phyloP scores from a whole-genome alignment of 1,140 invertebrate genomes.

The Agraylea sexmaculata region DNA sequence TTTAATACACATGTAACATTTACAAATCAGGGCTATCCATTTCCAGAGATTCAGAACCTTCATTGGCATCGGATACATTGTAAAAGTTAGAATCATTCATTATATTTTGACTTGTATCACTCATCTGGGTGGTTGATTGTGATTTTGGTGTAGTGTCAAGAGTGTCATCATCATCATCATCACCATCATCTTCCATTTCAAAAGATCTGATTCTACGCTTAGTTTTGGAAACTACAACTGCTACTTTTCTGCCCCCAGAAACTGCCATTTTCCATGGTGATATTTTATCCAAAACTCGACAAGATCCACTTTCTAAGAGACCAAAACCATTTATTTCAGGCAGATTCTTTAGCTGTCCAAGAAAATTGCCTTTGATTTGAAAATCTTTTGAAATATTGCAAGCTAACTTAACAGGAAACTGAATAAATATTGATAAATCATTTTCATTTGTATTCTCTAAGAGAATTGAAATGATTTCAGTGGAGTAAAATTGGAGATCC shows the following conservation, averaged over 20 bases:
- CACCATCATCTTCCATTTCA: constrained; percentile 86
- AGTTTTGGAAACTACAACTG: constrained; percentile 71
- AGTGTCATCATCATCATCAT: constrained; percentile 68
- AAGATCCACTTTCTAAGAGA: constrained; percentile 35
- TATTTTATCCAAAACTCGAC: constrained; percentile 60
- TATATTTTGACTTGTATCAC: constrained; percentile 17
- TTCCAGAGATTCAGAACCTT: constrained; percentile 12
- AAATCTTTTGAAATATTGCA: constrained; percentile 35
- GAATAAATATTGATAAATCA: constrained; percentile 48
- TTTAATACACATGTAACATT: constrained; percentile 20
- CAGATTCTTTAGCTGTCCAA: constrained; percentile 40
- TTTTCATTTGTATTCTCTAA: constrained; percentile 44
- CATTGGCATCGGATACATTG: constrained; percentile 9
- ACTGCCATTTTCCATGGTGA: constrained; percentile 64
- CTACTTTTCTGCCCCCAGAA: constrained; percentile 77
- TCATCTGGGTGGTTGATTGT: constrained; percentile 18
- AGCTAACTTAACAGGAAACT: constrained; percentile 46
- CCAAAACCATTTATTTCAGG: constrained; percentile 37
- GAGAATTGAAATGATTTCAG: constrained; percentile 63
- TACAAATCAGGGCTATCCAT: constrained; percentile 16
- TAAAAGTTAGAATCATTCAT: constrained; percentile 14
- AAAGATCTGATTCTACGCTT: constrained; percentile 70
- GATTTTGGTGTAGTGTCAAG: constrained; percentile 34
- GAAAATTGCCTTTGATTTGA: constrained; percentile 31
- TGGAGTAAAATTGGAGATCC: constrained; percentile 74